phyloP scores from a whole-genome alignment of 2,888 invertebrate species.

The Tetrapedia diversipes region DNA sequence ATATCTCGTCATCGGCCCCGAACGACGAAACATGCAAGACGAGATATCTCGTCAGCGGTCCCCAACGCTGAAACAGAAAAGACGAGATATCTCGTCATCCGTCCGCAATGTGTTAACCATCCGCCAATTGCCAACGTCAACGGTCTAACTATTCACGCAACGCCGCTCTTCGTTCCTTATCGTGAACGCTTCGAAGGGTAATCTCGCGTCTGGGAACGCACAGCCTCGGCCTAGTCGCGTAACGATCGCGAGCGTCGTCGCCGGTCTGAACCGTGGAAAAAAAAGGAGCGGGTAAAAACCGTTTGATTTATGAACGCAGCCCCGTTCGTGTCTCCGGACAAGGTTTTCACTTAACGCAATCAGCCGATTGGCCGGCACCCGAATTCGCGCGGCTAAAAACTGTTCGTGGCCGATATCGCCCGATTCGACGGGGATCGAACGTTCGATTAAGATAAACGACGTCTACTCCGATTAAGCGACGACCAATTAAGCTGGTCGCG shows the following conservation, averaged over 20 bases:
- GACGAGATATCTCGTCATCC: too few species aligned
- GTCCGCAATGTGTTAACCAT: too few species aligned
- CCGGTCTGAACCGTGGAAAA: neutral
- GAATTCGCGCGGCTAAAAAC: slow-evolving; percentile 21
- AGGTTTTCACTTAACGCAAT: slow-evolving; percentile 46
- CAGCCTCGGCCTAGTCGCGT: slow-evolving; percentile 6
- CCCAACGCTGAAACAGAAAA: too few species aligned
- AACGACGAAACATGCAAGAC: too few species aligned
- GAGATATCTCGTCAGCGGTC: too few species aligned
- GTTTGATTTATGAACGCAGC: slow-evolving; percentile 43
- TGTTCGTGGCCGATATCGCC: neutral
- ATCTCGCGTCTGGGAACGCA: slow-evolving; percentile 17
- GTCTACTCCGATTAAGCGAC: slow-evolving; percentile 28
- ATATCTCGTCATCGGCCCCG: too few species aligned
- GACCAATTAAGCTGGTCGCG: slow-evolving; percentile 21
- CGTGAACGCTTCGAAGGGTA: slow-evolving; percentile 5
- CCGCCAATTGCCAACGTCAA: neutral
- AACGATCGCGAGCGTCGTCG: slow-evolving; percentile 29
- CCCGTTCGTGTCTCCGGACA: slow-evolving; percentile 24
- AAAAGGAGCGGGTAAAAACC: slow-evolving; percentile 24
- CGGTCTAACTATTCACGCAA: neutral
- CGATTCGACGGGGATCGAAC: neutral
- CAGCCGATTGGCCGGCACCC: slow-evolving; percentile 26
- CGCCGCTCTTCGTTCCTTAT: slow-evolving; percentile 1
- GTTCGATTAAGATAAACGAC: slow-evolving; percentile 45